These are phyloP conservation scores for Eudasyphora cyanicolor DNA, from an alignment of 2,888 invertebrate genomes.

Conservation along the genomic window DNA sequence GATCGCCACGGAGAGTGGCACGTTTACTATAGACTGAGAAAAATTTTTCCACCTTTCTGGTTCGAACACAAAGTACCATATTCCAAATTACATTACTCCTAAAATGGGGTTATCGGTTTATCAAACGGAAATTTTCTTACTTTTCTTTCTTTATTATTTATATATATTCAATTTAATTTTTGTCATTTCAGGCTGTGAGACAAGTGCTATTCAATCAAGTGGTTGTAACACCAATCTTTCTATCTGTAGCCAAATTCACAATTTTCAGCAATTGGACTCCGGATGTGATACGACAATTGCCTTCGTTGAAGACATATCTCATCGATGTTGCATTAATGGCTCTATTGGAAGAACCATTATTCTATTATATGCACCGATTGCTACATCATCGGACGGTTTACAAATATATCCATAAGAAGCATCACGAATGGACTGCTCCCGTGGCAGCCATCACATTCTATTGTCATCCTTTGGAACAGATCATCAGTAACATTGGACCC, in stretches of 20 bases:
- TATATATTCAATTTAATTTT: not conserved
- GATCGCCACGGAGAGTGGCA: too few species aligned
- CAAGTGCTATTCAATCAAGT: conserved; percentile 87
- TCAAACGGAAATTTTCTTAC: too few species aligned
- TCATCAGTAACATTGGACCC: conserved; percentile 88
- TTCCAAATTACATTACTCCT: too few species aligned
- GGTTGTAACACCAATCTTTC: conserved; percentile 82
- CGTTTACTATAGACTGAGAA: too few species aligned
- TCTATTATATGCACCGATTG: conserved; percentile 91
- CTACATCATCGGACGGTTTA: conserved; percentile 87
- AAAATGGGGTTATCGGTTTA: too few species aligned
- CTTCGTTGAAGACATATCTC: conserved; percentile 86
- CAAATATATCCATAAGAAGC: conserved; percentile 90
- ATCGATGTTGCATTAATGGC: conserved; percentile 86
- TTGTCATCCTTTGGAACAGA: conserved; percentile 88
- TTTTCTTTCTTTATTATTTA: not conserved
- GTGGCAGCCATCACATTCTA: conserved; percentile 89
- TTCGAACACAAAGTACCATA: too few species aligned
- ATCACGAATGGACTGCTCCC: conserved; percentile 93
- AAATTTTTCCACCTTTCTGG: too few species aligned
- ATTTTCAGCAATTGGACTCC: conserved; percentile 68
- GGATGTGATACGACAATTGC: conserved; percentile 83
- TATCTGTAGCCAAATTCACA: conserved; percentile 56
- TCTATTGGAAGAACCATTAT: conserved; percentile 88
- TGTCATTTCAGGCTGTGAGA: conserved; percentile 82